phyloP scores from a whole-genome alignment of 2,797 vertebrate species.

The Cephalopachus bancanus region DNA sequence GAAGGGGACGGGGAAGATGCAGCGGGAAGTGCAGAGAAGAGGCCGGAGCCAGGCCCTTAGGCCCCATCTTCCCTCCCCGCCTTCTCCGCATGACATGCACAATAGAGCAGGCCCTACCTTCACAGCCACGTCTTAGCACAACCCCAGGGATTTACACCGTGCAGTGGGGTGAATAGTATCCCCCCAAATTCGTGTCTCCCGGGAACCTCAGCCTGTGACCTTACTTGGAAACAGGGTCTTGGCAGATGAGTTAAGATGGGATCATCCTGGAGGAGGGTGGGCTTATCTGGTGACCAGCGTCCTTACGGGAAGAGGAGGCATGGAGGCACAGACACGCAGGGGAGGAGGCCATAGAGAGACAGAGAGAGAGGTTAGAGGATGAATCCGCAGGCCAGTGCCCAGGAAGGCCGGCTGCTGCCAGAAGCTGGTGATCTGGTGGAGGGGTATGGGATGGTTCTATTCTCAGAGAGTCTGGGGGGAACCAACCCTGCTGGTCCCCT shows the following conservation, averaged over 20 bases:
- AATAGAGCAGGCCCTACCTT: too few relatives aligned
- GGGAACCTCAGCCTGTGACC: neutral
- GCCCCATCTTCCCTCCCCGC: too few relatives aligned
- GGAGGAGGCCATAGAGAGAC: accelerated
- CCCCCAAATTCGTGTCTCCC: neutral
- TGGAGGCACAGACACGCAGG: neutral
- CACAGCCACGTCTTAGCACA: neutral
- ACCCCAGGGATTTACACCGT: too few relatives aligned
- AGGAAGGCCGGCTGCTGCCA: neutral
- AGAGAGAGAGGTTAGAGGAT: neutral
- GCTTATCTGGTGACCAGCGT: neutral
- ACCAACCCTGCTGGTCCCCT: neutral
- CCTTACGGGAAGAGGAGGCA: neutral
- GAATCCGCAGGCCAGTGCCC: accelerated
- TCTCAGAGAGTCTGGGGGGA: neutral
- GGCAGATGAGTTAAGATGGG: neutral
- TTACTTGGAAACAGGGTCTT: neutral
- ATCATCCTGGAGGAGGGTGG: neutral
- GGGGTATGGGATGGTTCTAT: accelerated
- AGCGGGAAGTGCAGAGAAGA: too few relatives aligned
- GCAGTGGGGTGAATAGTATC: accelerated
- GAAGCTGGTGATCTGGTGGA: accelerated
- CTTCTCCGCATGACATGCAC: too few relatives aligned
- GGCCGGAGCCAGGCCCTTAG: too few relatives aligned
- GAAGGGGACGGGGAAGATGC: too few relatives aligned